Conservation (phyloP, 2,888 invertebrate genomes). For the Tetranychus piercei region DNA sequence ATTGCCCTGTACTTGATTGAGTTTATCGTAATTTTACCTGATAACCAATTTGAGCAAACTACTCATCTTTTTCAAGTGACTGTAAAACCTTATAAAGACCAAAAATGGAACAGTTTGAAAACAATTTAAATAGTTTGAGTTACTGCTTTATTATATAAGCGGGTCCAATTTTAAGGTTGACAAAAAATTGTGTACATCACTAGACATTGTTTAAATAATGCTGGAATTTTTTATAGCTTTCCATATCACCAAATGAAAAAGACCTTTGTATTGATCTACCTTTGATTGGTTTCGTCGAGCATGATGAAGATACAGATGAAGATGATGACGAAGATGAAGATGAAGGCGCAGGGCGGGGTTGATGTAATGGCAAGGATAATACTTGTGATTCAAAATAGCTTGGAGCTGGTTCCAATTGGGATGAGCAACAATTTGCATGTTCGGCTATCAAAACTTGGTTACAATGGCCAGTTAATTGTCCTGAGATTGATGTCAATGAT, state of each 20-base stretch:
- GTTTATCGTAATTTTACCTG: no score
- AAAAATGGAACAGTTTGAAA: no score
- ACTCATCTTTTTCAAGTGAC: no score
- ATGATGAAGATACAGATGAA: background rate
- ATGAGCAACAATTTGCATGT: background rate
- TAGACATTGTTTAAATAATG: background rate
- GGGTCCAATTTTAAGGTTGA: no score
- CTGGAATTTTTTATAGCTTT: background rate
- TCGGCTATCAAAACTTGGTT: background rate
- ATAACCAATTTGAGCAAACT: no score
- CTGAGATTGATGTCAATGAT: constrained; percentile 9
- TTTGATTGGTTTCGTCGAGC: background rate
- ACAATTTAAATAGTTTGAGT: background rate
- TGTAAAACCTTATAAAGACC: no score
- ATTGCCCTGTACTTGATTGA: no score
- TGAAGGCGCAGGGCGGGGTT: background rate
- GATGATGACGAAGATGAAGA: background rate
- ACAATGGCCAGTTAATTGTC: background rate
- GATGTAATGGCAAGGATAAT: background rate
- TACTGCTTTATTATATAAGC: background rate
- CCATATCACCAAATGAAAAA: background rate
- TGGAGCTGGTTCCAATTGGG: background rate
- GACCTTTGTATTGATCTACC: background rate
- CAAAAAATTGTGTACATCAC: background rate
- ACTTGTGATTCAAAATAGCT: background rate